Percentiles rank a stretch among this genome's conserved stretches.
phyloP scores from a whole-genome alignment of 2,797 vertebrate genomes.

The Fistularia tabacaria region DNA sequence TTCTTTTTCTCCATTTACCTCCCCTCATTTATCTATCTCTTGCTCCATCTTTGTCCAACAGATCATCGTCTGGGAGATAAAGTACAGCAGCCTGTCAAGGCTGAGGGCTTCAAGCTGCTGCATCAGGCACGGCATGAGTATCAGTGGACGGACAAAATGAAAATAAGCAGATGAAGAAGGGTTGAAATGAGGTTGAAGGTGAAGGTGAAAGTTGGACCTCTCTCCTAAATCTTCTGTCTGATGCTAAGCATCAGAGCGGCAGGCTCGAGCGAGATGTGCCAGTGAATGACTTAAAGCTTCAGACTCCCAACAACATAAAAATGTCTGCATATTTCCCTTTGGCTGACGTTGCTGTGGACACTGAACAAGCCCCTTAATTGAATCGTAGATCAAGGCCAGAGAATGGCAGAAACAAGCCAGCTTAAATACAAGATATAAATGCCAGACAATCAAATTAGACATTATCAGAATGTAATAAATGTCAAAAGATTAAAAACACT shows the following conservation, averaged over 20 bases:
- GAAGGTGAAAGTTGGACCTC: constrained; percentile 9
- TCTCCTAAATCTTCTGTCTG: neutral
- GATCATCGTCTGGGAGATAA: constrained; percentile 46
- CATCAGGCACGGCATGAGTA: constrained; percentile 15
- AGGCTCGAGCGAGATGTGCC: too few relatives aligned
- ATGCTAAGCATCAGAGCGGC: neutral
- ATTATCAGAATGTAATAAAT: too few relatives aligned
- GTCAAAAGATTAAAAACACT: too few relatives aligned
- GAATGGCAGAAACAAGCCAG: too few relatives aligned
- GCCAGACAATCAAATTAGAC: too few relatives aligned
- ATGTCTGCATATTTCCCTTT: neutral
- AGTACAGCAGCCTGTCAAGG: constrained; percentile 34
- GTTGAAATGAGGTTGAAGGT: constrained; percentile 1
- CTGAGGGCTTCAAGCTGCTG: constrained; percentile 35
- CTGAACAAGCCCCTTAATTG: neutral
- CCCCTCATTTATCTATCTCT: constrained; percentile 31
- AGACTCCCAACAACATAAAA: neutral
- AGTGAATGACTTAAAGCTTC: too few relatives aligned
- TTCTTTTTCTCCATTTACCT: constrained; percentile 23
- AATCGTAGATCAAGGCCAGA: neutral
- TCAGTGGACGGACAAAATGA: constrained; percentile 19
- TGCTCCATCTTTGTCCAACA: constrained; percentile 43
- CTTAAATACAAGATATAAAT: too few relatives aligned
- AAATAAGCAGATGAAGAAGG: constrained; percentile 15
- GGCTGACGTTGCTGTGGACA: neutral